Conservation (phyloP, 2,797 vertebrate genomes). For the Benthosema pterotum region DNA sequence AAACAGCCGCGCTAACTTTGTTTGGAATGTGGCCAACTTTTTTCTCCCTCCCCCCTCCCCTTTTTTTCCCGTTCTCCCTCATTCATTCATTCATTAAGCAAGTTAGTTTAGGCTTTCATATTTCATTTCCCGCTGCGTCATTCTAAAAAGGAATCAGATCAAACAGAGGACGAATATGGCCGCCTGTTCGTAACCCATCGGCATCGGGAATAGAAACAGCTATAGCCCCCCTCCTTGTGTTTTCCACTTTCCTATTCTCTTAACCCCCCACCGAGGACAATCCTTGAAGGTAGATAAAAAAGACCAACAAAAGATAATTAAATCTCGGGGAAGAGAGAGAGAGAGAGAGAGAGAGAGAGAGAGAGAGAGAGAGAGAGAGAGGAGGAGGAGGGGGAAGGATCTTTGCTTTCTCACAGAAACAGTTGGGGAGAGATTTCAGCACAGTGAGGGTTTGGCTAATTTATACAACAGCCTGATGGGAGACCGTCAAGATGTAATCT, state of each 20-base stretch:
- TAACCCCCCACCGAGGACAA: conserved; percentile 80
- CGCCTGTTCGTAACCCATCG: conserved; percentile 52
- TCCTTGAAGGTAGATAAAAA: conserved; percentile 84
- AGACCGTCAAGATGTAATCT: conserved; percentile 73
- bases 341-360: no score
- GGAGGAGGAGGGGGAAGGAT: conserved; percentile 61
- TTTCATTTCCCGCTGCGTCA: conserved; percentile 81
- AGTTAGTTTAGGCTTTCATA: conserved; percentile 72
- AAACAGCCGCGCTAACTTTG: conserved; percentile 54
- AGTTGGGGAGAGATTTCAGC: conserved; percentile 80
- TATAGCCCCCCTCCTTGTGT: conserved; percentile 65
- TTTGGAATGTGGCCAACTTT: conserved; percentile 58
- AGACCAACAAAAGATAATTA: conserved; percentile 84
- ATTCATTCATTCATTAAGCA: conserved; percentile 70
- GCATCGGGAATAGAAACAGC: conserved; percentile 58
- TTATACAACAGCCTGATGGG: conserved; percentile 76
- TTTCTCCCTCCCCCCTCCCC: conserved; percentile 64
- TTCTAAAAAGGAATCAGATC: conserved; percentile 72
- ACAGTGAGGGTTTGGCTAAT: conserved; percentile 78
- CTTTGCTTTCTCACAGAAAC: conserved; percentile 76
- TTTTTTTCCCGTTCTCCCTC: no score
- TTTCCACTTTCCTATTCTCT: conserved; percentile 82
- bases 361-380: conserved; percentile 64
- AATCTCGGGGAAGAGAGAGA: conserved; percentile 70
- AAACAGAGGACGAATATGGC: conserved; percentile 77